These are phyloP conservation scores for Zosterops lateralis DNA, from an alignment of 2,113 vertebrate genomes.

Conservation along the genomic window DNA sequence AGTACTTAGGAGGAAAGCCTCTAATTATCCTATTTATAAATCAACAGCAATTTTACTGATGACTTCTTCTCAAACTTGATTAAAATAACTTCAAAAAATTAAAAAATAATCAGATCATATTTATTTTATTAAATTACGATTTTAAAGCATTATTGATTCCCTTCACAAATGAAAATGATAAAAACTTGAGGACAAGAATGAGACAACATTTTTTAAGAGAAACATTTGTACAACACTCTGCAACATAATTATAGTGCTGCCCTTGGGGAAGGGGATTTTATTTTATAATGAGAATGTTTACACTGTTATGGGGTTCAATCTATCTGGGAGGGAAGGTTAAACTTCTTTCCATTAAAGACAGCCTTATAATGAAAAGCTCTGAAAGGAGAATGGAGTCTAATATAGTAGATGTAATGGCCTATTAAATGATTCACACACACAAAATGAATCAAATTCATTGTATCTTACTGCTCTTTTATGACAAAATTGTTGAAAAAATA, in stretches of 20 bases:
- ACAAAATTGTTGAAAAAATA: slow-evolving; percentile 84
- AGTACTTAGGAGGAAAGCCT: slow-evolving; percentile 83
- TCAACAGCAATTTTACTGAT: slow-evolving; percentile 93
- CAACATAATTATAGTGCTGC: slow-evolving; percentile 82
- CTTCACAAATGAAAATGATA: slow-evolving; percentile 69
- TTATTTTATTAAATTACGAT: slow-evolving; percentile 85
- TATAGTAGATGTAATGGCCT: slow-evolving; percentile 85
- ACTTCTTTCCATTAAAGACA: slow-evolving; percentile 86
- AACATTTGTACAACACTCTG: slow-evolving; percentile 75
- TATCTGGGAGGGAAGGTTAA: slow-evolving; percentile 85
- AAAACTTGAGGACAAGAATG: slow-evolving; percentile 75
- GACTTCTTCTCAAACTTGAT: slow-evolving; percentile 91
- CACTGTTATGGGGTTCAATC: slow-evolving; percentile 84
- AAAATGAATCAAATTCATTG: slow-evolving; percentile 85
- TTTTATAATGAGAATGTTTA: slow-evolving; percentile 88
- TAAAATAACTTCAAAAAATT: slow-evolving; percentile 85
- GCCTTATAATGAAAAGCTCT: slow-evolving; percentile 85
- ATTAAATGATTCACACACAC: slow-evolving; percentile 85
- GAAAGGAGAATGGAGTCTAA: slow-evolving; percentile 82
- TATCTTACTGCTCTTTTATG: slow-evolving; percentile 82
- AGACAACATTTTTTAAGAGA: slow-evolving; percentile 79
- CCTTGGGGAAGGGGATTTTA: slow-evolving; percentile 86
- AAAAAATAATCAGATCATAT: slow-evolving; percentile 83
- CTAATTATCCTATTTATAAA: slow-evolving; percentile 98
- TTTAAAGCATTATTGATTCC: slow-evolving; percentile 73